phyloP scores from a whole-genome alignment of 2,888 invertebrate species.

The Hydriomena furcata region DNA sequence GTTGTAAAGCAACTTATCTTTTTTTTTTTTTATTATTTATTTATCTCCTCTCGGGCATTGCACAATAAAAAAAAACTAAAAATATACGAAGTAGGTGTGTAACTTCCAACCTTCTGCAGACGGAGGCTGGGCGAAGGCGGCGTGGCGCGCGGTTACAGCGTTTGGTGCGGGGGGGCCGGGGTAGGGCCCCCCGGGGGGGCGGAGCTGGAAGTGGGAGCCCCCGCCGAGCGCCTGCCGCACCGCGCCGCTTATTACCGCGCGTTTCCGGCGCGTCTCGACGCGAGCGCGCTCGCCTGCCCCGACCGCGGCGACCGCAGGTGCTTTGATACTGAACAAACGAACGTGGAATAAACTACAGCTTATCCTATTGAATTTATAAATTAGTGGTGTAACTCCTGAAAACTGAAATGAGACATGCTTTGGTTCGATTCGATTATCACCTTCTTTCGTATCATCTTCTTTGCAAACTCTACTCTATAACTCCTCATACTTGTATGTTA shows the following conservation, averaged over 20 bases:
- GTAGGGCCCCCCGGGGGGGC: constrained; percentile 72
- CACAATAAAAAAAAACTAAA: no score
- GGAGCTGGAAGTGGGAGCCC: constrained; percentile 92
- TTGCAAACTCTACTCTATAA: no score
- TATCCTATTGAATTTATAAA: not conserved
- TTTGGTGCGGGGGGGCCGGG: constrained; percentile 70
- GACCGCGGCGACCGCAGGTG: constrained; percentile 71
- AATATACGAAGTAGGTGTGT: no score
- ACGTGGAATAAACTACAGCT: constrained; percentile 10
- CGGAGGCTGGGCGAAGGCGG: constrained; percentile 74
- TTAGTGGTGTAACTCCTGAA: no score
- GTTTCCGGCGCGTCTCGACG: constrained; percentile 95
- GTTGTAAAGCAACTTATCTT: no score
- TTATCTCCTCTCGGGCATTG: no score
- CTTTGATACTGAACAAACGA: constrained; percentile 20
- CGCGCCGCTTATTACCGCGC: constrained; percentile 89
- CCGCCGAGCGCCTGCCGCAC: constrained; percentile 90
- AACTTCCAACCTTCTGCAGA: constrained; percentile 54
- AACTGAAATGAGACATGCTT: no score
- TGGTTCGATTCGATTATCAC: no score
- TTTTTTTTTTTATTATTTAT: no score
- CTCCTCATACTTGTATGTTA: no score
- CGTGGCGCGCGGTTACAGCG: constrained; percentile 71
- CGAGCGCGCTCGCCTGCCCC: constrained; percentile 69
- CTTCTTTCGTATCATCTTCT: no score